A percentile compares a stretch with the other conserved stretches of the same genome.
These are phyloP conservation scores for Drosophila stalkeri DNA, from an alignment of 2,888 invertebrate genomes.

Conservation along the genomic window DNA sequence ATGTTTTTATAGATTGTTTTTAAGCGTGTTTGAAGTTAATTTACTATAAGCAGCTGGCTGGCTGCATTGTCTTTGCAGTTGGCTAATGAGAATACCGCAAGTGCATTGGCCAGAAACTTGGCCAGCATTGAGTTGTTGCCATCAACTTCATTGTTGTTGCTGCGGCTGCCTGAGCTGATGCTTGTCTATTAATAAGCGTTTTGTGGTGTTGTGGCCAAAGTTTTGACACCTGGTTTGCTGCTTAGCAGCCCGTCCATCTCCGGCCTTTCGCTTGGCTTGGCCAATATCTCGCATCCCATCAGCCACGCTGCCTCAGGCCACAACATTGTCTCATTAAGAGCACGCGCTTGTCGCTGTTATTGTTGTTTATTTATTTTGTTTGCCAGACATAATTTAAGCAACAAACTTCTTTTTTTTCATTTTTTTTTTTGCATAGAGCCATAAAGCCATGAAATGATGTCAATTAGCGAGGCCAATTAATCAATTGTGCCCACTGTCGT, in stretches of 20 bases:
- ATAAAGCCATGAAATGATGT: slow-evolving; percentile 38
- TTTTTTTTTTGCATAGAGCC: slow-evolving; percentile 14
- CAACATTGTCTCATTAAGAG: slow-evolving; percentile 10
- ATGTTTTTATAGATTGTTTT: background rate
- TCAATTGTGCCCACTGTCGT: slow-evolving; percentile 38
- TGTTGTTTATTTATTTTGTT: slow-evolving; percentile 4
- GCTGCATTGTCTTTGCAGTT: slow-evolving; percentile 21
- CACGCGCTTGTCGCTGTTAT: slow-evolving; percentile 3
- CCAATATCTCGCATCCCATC: slow-evolving; percentile 3
- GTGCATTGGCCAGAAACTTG: slow-evolving; percentile 7
- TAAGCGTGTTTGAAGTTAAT: background rate
- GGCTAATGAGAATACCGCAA: slow-evolving; percentile 9
- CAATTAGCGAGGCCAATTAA: slow-evolving; percentile 47
- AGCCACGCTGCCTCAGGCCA: background rate
- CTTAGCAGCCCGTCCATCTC: slow-evolving; percentile 8
- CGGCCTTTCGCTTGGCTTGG: slow-evolving; percentile 14
- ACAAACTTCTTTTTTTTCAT: slow-evolving; percentile 2
- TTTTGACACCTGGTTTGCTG: slow-evolving; percentile 55
- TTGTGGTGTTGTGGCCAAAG: slow-evolving; percentile 26
- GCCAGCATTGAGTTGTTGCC: slow-evolving; percentile 10
- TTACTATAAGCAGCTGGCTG: background rate
- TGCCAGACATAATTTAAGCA: slow-evolving; percentile 23
- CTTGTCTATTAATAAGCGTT: slow-evolving; percentile 25
- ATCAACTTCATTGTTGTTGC: slow-evolving; percentile 4
- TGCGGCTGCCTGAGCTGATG: background rate